A percentile compares a stretch with the other conserved stretches of the same genome.
Conservation (phyloP, 2,888 invertebrate genomes). For the Drosophila ochracea region DNA sequence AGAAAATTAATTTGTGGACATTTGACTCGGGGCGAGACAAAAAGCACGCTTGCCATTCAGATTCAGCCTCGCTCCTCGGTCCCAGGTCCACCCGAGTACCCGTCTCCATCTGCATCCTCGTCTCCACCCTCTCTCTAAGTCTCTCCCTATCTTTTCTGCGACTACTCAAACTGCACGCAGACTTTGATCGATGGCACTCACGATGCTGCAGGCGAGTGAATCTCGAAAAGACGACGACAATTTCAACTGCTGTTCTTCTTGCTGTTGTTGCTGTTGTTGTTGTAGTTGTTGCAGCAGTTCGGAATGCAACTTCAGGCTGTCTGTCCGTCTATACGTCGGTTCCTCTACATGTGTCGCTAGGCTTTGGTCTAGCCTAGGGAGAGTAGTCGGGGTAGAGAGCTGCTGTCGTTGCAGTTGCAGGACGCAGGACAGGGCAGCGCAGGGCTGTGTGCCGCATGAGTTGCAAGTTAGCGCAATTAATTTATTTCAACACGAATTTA, state of each 20-base stretch:
- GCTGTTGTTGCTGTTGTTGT: not conserved
- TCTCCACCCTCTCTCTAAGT: conserved; percentile 12
- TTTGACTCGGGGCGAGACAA: conserved; percentile 78
- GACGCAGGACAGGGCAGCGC: conserved; percentile 1
- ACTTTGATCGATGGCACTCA: conserved; percentile 80
- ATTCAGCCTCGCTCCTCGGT: conserved; percentile 11
- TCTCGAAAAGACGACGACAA: conserved; percentile 62
- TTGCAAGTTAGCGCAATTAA: conserved; percentile 82
- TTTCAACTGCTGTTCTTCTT: conserved; percentile 48
- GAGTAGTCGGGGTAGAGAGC: not conserved
- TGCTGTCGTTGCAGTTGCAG: conserved; percentile 8
- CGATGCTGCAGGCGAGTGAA: conserved; percentile 67
- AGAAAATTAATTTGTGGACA: conserved; percentile 82
- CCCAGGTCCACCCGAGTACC: not conserved
- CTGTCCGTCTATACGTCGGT: conserved; percentile 1
- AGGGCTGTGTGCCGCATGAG: conserved; percentile 69
- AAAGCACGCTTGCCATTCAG: conserved; percentile 41
- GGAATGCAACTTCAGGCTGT: conserved; percentile 50
- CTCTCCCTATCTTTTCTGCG: conserved; percentile 27
- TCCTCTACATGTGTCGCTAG: conserved; percentile 48
- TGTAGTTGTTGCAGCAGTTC: conserved; percentile 20
- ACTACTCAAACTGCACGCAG: conserved; percentile 74
- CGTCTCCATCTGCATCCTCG: not conserved
- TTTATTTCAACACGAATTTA: conserved; percentile 81
- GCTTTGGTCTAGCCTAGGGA: conserved; percentile 52